Conservation (phyloP, 2,888 invertebrate species). For the Lottia gigantea region DNA sequence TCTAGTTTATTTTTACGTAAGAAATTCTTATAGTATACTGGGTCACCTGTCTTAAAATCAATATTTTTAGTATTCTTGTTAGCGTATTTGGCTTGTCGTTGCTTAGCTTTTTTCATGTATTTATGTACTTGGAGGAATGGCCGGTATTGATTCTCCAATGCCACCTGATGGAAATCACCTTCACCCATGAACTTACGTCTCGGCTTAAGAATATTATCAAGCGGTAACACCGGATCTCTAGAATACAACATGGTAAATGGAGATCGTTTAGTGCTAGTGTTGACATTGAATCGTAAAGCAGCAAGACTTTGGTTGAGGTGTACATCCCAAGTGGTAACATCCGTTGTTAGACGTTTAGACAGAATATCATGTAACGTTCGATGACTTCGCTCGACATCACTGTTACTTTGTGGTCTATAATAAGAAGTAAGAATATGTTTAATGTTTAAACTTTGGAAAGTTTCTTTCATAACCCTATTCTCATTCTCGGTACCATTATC, state of each 20-base stretch:
- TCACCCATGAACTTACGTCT: conserved; percentile 28
- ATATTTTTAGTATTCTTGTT: conserved; percentile 26
- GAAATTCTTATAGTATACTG: conserved; percentile 31
- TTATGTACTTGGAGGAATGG: conserved; percentile 24
- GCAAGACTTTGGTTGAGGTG: too few relatives aligned
- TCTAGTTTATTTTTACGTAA: conserved; percentile 28
- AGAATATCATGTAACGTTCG: conserved; percentile 20
- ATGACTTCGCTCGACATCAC: conserved; percentile 23
- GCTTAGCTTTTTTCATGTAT: conserved; percentile 25
- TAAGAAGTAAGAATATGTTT: conserved; percentile 19
- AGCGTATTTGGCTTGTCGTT: conserved; percentile 30
- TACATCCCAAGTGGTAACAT: too few relatives aligned
- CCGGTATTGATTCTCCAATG: conserved; percentile 31
- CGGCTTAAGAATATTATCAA: conserved; percentile 31
- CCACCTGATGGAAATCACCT: conserved; percentile 24
- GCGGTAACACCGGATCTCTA: conserved; percentile 28
- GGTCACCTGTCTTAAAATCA: conserved; percentile 29
- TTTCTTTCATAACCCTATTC: conserved; percentile 20
- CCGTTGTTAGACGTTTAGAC: too few relatives aligned
- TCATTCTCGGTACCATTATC: conserved; percentile 28
- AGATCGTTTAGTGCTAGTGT: too few relatives aligned
- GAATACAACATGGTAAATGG: conserved; percentile 31
- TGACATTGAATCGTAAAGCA: too few relatives aligned
- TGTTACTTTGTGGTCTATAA: conserved; percentile 22
- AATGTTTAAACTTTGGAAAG: conserved; percentile 19